Percentiles rank a stretch among this genome's conserved stretches.
Conservation (phyloP, 2,888 invertebrate species). For the Watsonalla binaria region DNA sequence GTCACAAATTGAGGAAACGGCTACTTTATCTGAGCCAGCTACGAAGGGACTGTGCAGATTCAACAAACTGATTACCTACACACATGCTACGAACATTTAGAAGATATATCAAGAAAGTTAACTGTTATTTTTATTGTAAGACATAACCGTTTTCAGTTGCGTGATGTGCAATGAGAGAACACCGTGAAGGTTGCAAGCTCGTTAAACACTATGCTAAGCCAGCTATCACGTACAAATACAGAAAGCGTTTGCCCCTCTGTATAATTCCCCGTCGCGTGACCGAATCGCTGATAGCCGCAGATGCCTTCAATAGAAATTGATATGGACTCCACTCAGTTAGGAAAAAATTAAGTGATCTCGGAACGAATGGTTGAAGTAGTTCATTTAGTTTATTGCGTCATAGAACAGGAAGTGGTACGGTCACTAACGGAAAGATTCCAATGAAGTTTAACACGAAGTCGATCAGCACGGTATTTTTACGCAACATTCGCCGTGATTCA, state of each 20-base stretch:
- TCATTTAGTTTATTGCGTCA: conserved; percentile 26
- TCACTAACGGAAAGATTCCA: conserved; percentile 21
- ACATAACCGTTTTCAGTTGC: background rate
- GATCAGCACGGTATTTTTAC: conserved; percentile 44
- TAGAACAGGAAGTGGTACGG: conserved; percentile 29
- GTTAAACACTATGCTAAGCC: background rate
- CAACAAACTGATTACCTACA: background rate
- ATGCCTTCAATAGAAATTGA: conserved; percentile 40
- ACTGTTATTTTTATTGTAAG: background rate
- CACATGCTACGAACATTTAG: background rate
- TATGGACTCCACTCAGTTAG: conserved; percentile 16
- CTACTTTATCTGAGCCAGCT: background rate
- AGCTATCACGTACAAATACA: conserved; percentile 14
- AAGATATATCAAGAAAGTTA: background rate
- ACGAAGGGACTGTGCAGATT: background rate
- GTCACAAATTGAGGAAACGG: background rate
- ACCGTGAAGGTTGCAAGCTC: conserved; percentile 1
- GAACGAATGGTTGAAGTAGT: conserved; percentile 27
- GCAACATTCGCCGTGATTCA: conserved; percentile 26
- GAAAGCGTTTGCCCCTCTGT: conserved; percentile 22
- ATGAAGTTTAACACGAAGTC: conserved; percentile 40
- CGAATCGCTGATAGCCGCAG: conserved; percentile 30
- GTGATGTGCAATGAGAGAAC: background rate
- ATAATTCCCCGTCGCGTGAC: conserved; percentile 45
- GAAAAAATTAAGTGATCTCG: conserved; percentile 16